Percentiles rank a stretch among this genome's conserved stretches.
Evolutionary conservation across 2,113 vertebrate species (phyloP).

Genomic region (Nothobranchius furzeri): DNA sequence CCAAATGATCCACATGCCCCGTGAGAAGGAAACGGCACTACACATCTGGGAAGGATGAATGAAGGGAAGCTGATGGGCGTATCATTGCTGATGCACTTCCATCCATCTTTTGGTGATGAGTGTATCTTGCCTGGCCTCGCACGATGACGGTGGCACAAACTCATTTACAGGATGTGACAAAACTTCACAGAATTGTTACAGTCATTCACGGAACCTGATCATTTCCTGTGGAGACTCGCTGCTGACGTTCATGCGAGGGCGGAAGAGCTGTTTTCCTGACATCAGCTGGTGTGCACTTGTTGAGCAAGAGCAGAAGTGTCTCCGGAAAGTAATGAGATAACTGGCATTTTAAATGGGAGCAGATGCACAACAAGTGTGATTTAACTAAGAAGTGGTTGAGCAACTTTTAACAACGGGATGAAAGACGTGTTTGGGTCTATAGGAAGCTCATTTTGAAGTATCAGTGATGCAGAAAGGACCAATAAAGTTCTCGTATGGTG

Average conservation of each 20-base stretch:
- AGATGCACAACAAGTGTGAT: not conserved
- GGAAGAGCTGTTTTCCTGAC: constrained; percentile 21
- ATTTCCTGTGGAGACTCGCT: constrained; percentile 40
- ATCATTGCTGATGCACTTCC: constrained; percentile 56
- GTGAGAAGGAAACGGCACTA: constrained; percentile 21
- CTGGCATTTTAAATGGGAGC: not conserved
- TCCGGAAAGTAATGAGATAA: not conserved
- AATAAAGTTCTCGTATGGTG: constrained; percentile 34
- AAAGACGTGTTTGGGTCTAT: constrained; percentile 61
- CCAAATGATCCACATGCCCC: constrained; percentile 67
- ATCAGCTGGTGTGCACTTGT: constrained; percentile 42
- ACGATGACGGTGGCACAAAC: constrained; percentile 36
- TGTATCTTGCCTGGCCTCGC: constrained; percentile 43
- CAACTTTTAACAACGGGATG: constrained; percentile 40
- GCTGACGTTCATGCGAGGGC: constrained; percentile 36
- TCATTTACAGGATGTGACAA: constrained; percentile 61
- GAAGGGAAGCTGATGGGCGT: constrained; percentile 46
- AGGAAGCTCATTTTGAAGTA: constrained; percentile 50
- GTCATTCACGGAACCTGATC: constrained; percentile 66
- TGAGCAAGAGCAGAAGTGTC: constrained; percentile 32
- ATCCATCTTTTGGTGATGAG: constrained; percentile 59
- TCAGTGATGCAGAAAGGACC: constrained; percentile 67
- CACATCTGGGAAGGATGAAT: constrained; percentile 61
- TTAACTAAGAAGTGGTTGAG: constrained; percentile 14
- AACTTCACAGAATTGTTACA: constrained; percentile 42